Conservation (phyloP, 2,113 vertebrate species). For the Xiphophorus maculatus region DNA sequence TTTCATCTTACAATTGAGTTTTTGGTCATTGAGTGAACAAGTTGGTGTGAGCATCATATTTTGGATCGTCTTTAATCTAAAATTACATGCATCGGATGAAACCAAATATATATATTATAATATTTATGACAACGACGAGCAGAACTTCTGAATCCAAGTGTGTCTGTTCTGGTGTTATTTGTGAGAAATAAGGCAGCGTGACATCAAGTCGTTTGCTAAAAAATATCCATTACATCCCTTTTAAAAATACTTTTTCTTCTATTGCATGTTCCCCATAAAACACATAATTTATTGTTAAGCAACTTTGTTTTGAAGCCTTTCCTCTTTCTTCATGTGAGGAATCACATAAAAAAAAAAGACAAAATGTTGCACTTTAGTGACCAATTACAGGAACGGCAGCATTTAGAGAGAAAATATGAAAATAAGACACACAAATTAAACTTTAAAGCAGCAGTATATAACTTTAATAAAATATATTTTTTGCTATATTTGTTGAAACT, state of each 20-base stretch:
- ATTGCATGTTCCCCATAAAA: neutral
- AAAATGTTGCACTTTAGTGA: neutral
- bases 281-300: neutral
- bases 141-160: neutral
- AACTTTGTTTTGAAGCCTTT: neutral
- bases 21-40: too few species aligned
- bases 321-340: neutral
- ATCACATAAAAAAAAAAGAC: neutral
- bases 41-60: too few species aligned
- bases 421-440: neutral
- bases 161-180: neutral
- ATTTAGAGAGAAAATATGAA: neutral
- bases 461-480: too few species aligned
- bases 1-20: too few species aligned
- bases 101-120: too few species aligned
- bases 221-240: neutral
- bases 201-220: neutral
- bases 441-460: neutral
- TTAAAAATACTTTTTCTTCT: too few species aligned
- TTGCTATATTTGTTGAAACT: too few species aligned
- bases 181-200: constrained; percentile 83
- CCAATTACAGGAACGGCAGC: neutral
- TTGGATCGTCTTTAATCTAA: too few species aligned
- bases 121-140: neutral
- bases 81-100: too few species aligned